Conservation (phyloP, 2,888 invertebrate genomes). For the Acleris cristana region DNA sequence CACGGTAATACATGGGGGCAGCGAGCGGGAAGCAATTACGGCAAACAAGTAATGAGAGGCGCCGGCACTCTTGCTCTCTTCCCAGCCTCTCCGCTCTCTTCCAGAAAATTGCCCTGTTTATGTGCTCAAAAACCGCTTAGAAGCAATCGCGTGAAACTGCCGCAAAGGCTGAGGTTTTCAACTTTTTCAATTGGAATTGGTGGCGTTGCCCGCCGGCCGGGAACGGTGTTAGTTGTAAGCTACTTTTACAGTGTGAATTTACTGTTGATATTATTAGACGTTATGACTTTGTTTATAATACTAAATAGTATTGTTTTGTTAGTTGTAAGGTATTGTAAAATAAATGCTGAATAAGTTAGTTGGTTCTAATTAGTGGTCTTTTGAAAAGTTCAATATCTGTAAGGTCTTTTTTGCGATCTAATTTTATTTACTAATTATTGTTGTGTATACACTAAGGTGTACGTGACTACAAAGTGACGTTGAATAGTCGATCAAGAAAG, state of each 20-base stretch:
- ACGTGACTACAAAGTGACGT: too few species aligned
- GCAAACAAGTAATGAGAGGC: slow-evolving; percentile 67
- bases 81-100: slow-evolving; percentile 2
- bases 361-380: too few species aligned
- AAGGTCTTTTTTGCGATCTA: too few species aligned
- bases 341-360: too few species aligned
- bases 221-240: slow-evolving; percentile 15
- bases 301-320: too few species aligned
- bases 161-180: slow-evolving; percentile 33
- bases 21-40: slow-evolving; percentile 65
- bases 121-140: slow-evolving; percentile 39
- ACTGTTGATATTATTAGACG: not conserved
- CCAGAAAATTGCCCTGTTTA: slow-evolving; percentile 39
- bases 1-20: slow-evolving; percentile 32
- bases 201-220: not conserved
- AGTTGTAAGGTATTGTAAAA: too few species aligned
- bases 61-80: slow-evolving; percentile 32
- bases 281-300: too few species aligned
- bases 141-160: slow-evolving; percentile 37
- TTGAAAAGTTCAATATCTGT: too few species aligned
- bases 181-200: slow-evolving; percentile 34
- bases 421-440: too few species aligned
- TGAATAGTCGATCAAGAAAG: too few species aligned
- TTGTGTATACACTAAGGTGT: too few species aligned
- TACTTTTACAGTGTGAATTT: slow-evolving; percentile 2